Percentiles rank a stretch among this genome's conserved stretches.
Evolutionary conservation across 2,113 vertebrate genomes (phyloP).

Genomic region (Eurystomus gularis): DNA sequence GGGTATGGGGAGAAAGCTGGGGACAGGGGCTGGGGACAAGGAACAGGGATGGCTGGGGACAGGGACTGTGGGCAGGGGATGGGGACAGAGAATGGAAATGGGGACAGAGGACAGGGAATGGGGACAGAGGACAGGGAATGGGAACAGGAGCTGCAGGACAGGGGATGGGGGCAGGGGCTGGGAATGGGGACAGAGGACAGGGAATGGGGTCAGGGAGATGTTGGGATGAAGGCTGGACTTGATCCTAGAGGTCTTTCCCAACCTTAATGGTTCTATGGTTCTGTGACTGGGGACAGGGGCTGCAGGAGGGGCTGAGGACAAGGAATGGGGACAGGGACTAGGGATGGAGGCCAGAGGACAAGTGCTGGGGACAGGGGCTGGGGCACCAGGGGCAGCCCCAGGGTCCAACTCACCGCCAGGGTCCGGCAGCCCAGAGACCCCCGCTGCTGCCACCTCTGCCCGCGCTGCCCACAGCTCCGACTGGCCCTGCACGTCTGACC

Average conservation of each 20-base stretch:
- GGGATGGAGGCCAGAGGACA: not conserved
- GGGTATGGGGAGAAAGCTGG: not conserved
- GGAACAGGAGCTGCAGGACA: no score
- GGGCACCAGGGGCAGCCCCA: not conserved
- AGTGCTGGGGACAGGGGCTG: not conserved
- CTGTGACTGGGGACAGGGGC: no score
- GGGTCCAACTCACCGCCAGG: not conserved
- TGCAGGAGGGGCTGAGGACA: not conserved
- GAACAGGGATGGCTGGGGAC: no score
- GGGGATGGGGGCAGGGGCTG: not conserved
- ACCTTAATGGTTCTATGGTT: no score
- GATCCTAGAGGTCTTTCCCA: no score
- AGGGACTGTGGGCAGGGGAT: no score
- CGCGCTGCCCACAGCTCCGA: not conserved
- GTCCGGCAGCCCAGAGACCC: conserved; percentile 63
- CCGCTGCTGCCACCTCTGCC: not conserved
- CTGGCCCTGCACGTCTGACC: not conserved
- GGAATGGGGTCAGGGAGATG: not conserved
- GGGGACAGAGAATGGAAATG: not conserved
- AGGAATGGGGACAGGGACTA: not conserved
- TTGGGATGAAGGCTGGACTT: no score
- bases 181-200: not conserved
- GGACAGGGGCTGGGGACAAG: not conserved
- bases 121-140: not conserved
- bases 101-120: not conserved